phyloP scores from a whole-genome alignment of 1,140 invertebrate genomes.

The Stenopsyche tienmushanensis region DNA sequence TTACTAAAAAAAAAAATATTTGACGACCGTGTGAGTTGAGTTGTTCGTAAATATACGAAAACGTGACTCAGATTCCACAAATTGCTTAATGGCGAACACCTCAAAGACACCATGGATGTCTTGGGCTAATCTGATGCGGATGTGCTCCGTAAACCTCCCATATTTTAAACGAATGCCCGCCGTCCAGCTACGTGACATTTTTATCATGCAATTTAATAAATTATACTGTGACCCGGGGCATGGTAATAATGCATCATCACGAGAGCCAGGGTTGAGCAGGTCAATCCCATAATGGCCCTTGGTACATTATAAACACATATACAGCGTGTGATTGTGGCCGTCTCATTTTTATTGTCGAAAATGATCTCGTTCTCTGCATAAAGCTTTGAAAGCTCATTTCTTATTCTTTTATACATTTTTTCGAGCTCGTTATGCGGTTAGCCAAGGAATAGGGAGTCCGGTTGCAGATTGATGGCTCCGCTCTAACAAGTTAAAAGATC shows the following conservation, averaged over 20 bases:
- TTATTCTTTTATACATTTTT: neutral
- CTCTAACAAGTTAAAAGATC: neutral
- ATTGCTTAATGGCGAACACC: neutral
- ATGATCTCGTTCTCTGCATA: neutral
- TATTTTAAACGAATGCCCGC: neutral
- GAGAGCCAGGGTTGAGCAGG: neutral
- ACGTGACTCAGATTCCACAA: neutral
- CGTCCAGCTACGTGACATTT: neutral
- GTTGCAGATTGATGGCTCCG: conserved; percentile 5
- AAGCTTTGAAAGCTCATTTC: neutral
- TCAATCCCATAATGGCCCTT: neutral
- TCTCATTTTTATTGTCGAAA: no score
- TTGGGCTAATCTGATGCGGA: neutral
- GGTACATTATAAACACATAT: no score
- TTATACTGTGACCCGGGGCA: neutral
- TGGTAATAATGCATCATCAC: conserved; percentile 5
- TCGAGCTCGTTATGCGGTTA: neutral
- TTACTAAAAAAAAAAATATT: no score
- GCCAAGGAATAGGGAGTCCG: neutral
- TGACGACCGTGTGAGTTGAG: no score
- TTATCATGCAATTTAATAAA: conserved; percentile 8
- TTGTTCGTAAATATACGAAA: no score
- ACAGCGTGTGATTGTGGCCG: no score
- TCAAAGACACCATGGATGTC: neutral
- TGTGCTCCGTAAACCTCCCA: neutral